phyloP scores from a whole-genome alignment of 2,888 invertebrate genomes.

The Xylota sylvarum region DNA sequence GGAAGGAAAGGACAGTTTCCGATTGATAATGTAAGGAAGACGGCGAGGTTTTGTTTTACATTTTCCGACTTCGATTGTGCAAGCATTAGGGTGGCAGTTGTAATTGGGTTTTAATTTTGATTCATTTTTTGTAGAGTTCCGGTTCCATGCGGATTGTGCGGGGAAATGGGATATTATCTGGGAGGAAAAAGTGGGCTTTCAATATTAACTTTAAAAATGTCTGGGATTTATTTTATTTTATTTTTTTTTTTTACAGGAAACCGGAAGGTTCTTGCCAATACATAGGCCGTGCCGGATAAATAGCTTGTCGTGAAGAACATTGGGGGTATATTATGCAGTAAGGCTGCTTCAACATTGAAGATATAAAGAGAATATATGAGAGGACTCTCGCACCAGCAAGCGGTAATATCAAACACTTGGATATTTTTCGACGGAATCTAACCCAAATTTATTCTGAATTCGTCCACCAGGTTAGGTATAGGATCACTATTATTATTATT shows the following conservation, averaged over 20 bases:
- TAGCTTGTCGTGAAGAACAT: too few relatives aligned
- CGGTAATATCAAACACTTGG: too few relatives aligned
- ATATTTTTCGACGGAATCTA: too few relatives aligned
- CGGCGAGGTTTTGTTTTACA: conserved; percentile 59
- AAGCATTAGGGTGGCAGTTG: conserved; percentile 25
- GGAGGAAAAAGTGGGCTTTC: neutral
- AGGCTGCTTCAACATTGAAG: too few relatives aligned
- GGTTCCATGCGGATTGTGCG: neutral
- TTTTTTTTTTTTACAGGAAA: neutral
- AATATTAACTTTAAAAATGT: neutral
- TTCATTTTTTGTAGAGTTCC: conserved; percentile 19
- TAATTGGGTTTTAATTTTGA: conserved; percentile 70
- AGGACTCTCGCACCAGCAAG: too few relatives aligned
- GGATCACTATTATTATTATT: too few relatives aligned
- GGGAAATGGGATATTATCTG: neutral
- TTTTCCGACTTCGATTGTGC: conserved; percentile 35
- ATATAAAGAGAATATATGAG: too few relatives aligned
- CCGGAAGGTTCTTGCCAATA: neutral
- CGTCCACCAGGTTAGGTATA: too few relatives aligned
- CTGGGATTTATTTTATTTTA: neutral
- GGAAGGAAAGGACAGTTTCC: conserved; percentile 69
- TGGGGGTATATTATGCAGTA: too few relatives aligned
- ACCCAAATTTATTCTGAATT: too few relatives aligned
- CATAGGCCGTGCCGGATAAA: neutral
- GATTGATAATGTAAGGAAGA: conserved; percentile 64